Evolutionary conservation across 2,797 vertebrate genomes (phyloP), one percentile per base, ranked within the genome.

Genomic region (Rhodeus uyekii): DNA sequence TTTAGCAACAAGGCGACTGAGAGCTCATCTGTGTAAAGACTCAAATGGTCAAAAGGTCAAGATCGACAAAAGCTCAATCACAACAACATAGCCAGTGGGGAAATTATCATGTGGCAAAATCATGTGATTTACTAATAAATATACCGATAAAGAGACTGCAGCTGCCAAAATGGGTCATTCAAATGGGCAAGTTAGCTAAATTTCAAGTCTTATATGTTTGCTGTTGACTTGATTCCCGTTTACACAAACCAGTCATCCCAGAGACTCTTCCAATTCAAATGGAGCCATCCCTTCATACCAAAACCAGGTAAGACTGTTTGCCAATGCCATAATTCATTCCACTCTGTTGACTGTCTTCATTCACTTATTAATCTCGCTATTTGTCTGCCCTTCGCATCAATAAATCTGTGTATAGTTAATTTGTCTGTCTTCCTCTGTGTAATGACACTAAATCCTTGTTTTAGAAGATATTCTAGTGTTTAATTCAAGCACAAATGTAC

Each of bases 51-150:
- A 63, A 42, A 27, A 69, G 53, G 53, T 76, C 84, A 83, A 78
- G 61, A 75, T 46, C 83, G 39, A 85, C 67, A 82, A 73, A 34
- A 46, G 42, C 58, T 64, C 39, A 27, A 80, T 32, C 42, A 81
- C 14, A 44, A 50, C 34, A 60, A 22, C 46, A 68, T 38, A 44
- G 46, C 68, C 74, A 55, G 24, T 44, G 76, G 48, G 79, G 64
- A 27, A 55, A 72, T 38, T 71, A 55, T 82, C 86, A 69, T 76
- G 60, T 84, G 86, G 82, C 38, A 42, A 53, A 76, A 81, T 60
- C 85, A 86, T 83, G 87, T 87, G 86, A 87, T 81, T 65, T 84
- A 22, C 71, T 44, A 5, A 8, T 64, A 63, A 81, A 75, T 67
- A 63, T 50, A 88, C 60, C n/a, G n/a, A n/a, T n/a, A 80, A 65